Conservation (phyloP, 2,888 invertebrate species). For the Tetheella fluctuosa region DNA sequence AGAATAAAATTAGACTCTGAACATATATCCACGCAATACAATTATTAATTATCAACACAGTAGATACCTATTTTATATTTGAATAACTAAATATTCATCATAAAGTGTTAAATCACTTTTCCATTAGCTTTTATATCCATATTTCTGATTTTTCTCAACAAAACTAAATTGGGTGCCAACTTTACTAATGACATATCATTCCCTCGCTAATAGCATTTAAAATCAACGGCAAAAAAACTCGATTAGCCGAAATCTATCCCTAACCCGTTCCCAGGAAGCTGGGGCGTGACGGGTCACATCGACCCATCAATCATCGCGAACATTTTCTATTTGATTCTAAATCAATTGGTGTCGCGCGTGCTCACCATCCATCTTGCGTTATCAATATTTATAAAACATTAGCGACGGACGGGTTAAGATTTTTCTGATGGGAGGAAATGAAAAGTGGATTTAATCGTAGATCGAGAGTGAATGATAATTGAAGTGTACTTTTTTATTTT, state of each 20-base stretch:
- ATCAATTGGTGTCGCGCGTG: conserved; percentile 81
- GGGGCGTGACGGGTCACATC: conserved; percentile 65
- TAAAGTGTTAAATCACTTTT: too few species aligned
- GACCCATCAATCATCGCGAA: conserved; percentile 68
- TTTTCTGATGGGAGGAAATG: conserved; percentile 51
- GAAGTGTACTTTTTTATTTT: too few species aligned
- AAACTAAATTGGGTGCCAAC: neutral
- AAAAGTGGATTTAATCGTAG: conserved; percentile 23
- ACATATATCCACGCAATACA: too few species aligned
- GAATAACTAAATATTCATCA: too few species aligned
- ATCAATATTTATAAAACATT: conserved; percentile 73
- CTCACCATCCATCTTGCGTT: conserved; percentile 76
- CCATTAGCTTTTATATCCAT: neutral
- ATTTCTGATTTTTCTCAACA: neutral
- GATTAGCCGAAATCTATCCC: conserved; percentile 56
- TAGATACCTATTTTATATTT: too few species aligned
- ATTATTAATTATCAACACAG: too few species aligned
- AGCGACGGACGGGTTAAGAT: conserved; percentile 48
- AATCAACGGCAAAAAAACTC: conserved; percentile 30
- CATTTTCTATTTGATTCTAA: conserved; percentile 75
- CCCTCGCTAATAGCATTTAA: neutral
- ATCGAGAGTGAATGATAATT: neutral
- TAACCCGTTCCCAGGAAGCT: conserved; percentile 67
- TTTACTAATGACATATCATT: neutral
- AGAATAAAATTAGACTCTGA: too few species aligned